Evolutionary conservation across 2,113 vertebrate species (phyloP).

Genomic region (Macrotis lagotis): DNA sequence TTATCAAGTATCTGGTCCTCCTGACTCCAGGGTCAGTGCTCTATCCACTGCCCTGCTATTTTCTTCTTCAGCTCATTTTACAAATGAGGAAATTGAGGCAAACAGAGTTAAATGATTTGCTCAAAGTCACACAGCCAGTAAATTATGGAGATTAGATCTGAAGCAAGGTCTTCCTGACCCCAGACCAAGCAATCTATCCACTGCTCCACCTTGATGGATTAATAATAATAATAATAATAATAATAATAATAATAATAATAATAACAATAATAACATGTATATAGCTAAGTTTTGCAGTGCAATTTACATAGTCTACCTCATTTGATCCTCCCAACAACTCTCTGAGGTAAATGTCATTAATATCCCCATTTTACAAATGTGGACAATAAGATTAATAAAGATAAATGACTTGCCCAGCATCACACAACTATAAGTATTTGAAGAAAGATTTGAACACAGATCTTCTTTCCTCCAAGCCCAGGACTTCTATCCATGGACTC

Average conservation of each 20-base stretch:
- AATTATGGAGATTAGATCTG: not conserved
- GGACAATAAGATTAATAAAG: not conserved
- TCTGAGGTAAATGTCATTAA: not conserved
- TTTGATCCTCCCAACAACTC: not conserved
- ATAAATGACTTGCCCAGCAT: not conserved
- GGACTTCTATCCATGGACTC: not conserved
- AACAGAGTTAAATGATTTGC: not conserved
- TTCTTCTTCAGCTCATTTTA: not conserved
- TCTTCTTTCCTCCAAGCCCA: not conserved
- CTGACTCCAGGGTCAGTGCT: no score
- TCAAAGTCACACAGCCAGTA: not conserved
- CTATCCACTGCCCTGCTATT: no score
- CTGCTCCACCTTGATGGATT: not conserved
- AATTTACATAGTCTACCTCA: not conserved
- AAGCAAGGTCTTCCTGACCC: not conserved
- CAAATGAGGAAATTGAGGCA: not conserved
- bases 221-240: not conserved
- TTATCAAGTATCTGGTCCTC: no score
- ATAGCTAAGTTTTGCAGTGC: not conserved
- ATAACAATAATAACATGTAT: not conserved
- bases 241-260: not conserved
- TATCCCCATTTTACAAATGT: not conserved
- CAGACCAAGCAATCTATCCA: not conserved
- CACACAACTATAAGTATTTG: not conserved
- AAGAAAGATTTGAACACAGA: not conserved